These are phyloP conservation scores for Vombatus ursinus DNA, from an alignment of 2,113 vertebrate species.

Conservation along the genomic window DNA sequence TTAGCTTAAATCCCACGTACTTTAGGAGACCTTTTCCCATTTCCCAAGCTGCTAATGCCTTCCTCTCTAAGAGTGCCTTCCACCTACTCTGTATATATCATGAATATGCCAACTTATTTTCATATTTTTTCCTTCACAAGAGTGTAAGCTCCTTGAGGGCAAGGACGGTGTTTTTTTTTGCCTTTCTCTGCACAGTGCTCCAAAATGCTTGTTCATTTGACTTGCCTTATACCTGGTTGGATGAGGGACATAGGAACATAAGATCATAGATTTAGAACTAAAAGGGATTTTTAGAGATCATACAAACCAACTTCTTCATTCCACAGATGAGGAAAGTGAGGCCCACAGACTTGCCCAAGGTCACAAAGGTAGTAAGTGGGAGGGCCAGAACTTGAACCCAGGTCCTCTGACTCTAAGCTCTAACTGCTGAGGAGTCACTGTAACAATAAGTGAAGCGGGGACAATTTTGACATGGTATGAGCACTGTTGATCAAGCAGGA, in stretches of 20 bases:
- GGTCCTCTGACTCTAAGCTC: neutral
- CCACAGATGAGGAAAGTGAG: neutral
- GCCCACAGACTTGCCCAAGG: neutral
- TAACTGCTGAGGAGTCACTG: neutral
- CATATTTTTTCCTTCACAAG: neutral
- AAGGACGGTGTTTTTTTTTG: no score
- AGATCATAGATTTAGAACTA: neutral
- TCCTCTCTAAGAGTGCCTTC: neutral
- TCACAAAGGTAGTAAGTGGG: neutral
- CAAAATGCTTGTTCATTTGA: neutral
- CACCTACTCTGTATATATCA: neutral
- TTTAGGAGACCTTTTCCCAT: neutral
- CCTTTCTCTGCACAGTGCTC: neutral
- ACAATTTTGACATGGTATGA: neutral
- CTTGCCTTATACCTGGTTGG: neutral
- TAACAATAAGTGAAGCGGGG: accelerated
- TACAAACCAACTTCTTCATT: neutral
- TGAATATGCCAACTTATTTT: neutral
- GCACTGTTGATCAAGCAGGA: accelerated
- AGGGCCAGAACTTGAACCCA: neutral
- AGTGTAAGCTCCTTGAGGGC: neutral
- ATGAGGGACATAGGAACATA: neutral
- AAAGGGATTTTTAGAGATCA: neutral
- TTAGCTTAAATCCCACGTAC: neutral
- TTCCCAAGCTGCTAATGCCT: neutral